Conservation (phyloP, 2,113 vertebrate species). For the Puntigrus tetrazona region DNA sequence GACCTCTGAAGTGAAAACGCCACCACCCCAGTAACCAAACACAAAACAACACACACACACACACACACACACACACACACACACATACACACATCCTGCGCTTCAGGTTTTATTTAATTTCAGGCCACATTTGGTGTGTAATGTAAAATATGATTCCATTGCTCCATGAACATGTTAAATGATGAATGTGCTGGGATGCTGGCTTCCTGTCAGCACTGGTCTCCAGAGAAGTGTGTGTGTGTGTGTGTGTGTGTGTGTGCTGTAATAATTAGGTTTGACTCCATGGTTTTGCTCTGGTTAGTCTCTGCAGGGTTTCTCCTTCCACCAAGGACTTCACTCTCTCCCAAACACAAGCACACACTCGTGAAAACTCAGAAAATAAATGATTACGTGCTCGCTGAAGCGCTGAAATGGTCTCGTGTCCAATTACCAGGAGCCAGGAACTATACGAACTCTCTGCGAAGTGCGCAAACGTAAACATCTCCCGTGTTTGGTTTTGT, state of each 20-base stretch:
- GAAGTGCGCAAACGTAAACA: neutral
- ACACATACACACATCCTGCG: neutral
- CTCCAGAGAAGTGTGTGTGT: conserved; percentile 21
- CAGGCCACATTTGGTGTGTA: conserved; percentile 32
- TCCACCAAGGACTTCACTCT: conserved; percentile 34
- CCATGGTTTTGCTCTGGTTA: conserved; percentile 39
- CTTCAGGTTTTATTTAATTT: conserved; percentile 25
- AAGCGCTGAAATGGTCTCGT: neutral
- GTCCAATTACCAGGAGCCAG: neutral
- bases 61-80: no score
- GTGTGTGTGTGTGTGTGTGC: neutral
- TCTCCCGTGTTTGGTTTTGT: neutral
- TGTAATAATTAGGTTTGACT: conserved; percentile 38
- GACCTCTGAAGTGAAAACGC: neutral
- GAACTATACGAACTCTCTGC: neutral
- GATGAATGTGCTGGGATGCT: conserved; percentile 8
- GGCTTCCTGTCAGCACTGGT: neutral
- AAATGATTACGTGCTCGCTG: neutral
- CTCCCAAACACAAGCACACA: conserved; percentile 6
- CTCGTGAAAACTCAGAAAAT: conserved; percentile 4
- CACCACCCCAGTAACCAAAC: conserved; percentile 10
- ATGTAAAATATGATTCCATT: conserved; percentile 23
- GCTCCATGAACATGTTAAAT: conserved; percentile 18
- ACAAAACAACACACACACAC: no score
- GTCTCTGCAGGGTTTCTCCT: conserved; percentile 46